phyloP scores from a whole-genome alignment of 2,113 vertebrate genomes.

The Seriola aureovittata region DNA sequence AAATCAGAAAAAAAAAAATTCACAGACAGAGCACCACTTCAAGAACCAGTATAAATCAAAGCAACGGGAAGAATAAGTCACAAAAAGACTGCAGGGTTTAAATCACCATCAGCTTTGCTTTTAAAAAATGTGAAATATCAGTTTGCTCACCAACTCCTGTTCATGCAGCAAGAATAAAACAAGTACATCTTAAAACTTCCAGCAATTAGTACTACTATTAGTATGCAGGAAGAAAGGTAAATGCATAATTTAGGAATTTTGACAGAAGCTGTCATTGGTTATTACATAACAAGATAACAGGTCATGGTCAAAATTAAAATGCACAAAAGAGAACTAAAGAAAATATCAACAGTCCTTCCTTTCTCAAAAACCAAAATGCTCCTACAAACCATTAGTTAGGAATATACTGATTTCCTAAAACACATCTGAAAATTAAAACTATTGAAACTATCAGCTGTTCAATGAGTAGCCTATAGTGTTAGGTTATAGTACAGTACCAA shows the following conservation, averaged over 20 bases:
- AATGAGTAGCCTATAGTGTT: not conserved
- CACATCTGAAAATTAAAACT: not conserved
- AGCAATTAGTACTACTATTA: not conserved
- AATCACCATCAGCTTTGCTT: not conserved
- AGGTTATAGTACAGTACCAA: not conserved
- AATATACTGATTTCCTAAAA: not conserved
- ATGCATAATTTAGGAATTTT: not conserved
- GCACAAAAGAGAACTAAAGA: not conserved
- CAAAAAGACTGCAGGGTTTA: not conserved
- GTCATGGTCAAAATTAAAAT: not conserved
- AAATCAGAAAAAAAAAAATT: not conserved
- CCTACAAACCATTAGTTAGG: not conserved
- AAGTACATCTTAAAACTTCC: not conserved
- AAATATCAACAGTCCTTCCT: not conserved
- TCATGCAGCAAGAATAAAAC: not conserved
- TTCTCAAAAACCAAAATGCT: not conserved
- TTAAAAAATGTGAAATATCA: not conserved
- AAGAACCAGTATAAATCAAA: not conserved
- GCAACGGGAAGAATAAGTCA: not conserved
- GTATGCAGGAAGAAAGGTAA: not conserved
- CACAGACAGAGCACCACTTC: not conserved
- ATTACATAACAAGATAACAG: not conserved
- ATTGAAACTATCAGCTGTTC: not conserved
- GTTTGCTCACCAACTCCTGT: not conserved
- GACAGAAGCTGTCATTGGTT: not conserved